Evolutionary conservation across 2,113 vertebrate genomes (phyloP).

Genomic region (Ceuthmochares aereus): DNA sequence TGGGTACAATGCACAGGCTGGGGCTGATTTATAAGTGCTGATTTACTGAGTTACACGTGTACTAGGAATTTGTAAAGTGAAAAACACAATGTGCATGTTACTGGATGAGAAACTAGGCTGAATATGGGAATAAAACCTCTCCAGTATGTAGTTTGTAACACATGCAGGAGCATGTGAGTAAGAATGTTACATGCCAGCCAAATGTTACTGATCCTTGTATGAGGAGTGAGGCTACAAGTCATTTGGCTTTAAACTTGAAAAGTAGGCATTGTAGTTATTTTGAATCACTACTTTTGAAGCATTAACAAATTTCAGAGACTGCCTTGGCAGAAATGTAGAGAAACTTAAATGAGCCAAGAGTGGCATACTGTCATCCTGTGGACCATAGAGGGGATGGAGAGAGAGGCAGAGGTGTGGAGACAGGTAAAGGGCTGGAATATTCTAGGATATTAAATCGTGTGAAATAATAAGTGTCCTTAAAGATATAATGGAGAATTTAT

Average conservation of each 20-base stretch:
- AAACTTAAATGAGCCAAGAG: neutral
- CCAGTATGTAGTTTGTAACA: neutral
- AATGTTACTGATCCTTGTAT: neutral
- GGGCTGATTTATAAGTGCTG: slow-evolving; percentile 19
- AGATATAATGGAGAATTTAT: neutral
- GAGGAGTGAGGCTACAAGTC: neutral
- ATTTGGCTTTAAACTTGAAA: neutral
- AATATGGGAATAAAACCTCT: neutral
- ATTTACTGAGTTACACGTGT: slow-evolving; percentile 3
- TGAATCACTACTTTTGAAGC: neutral
- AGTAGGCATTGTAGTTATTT: neutral
- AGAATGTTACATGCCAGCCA: neutral
- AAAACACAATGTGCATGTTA: neutral
- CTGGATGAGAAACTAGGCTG: neutral
- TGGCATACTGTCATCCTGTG: neutral
- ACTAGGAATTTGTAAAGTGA: neutral
- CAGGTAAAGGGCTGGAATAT: neutral
- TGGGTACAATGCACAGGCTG: neutral
- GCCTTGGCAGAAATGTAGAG: neutral
- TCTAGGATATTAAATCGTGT: neutral
- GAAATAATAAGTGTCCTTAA: neutral
- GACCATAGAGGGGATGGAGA: neutral
- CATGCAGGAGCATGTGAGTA: neutral
- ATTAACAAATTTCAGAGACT: neutral
- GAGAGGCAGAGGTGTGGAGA: neutral